Evolutionary conservation across 2,113 vertebrate species (phyloP).

Genomic region (Tragelaphus imberbis): DNA sequence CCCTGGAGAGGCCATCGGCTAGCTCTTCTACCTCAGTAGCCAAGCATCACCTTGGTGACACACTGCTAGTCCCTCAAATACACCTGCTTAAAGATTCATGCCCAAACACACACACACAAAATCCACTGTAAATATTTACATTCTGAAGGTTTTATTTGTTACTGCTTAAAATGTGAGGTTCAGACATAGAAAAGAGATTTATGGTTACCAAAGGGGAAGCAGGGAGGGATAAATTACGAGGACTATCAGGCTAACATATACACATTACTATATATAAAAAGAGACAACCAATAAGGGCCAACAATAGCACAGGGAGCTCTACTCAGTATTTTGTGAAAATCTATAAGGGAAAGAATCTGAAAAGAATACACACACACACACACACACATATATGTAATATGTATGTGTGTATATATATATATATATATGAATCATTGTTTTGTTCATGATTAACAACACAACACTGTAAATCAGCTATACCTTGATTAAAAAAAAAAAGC

Average conservation of each 20-base stretch:
- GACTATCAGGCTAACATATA: neutral
- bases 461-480: neutral
- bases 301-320: neutral
- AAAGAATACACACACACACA: neutral
- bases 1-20: accelerated
- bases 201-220: no score
- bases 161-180: no score
- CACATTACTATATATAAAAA: neutral
- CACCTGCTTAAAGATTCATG: no score
- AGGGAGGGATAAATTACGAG: neutral
- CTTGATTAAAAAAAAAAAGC: neutral
- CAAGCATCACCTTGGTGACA: neutral
- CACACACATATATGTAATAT: neutral
- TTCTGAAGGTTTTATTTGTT: no score
- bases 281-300: neutral
- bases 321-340: neutral
- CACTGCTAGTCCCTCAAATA: no score
- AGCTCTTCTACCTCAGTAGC: neutral
- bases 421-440: neutral
- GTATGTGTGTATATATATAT: neutral
- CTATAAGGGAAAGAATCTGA: neutral
- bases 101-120: no score
- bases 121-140: no score
- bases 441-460: neutral
- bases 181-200: no score